phyloP scores from a whole-genome alignment of 2,888 invertebrate species.

The Miltochrista miniata region DNA sequence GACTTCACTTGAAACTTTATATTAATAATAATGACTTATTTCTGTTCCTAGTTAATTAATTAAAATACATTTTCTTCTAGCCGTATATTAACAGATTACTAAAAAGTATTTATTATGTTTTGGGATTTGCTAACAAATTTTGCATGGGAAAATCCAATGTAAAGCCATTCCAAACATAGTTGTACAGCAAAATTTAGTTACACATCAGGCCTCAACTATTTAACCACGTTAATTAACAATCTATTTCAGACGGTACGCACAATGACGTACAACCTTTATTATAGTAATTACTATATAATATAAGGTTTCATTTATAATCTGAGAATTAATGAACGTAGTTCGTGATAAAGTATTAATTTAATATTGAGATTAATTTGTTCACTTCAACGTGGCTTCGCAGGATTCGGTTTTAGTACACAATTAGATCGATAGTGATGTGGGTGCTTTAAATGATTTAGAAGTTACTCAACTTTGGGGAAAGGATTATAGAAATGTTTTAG shows the following conservation, averaged over 20 bases:
- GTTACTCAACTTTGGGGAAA: background rate
- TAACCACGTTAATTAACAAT: slow-evolving; percentile 29
- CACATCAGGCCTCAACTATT: slow-evolving; percentile 5
- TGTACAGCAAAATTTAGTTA: slow-evolving; percentile 5
- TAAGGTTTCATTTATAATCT: slow-evolving; percentile 15
- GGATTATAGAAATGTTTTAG: background rate
- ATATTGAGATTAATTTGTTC: slow-evolving; percentile 5
- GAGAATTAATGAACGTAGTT: slow-evolving; percentile 15
- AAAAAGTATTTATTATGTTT: no score
- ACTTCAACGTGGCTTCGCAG: slow-evolving; percentile 1
- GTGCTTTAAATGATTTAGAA: background rate
- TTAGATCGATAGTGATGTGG: no score
- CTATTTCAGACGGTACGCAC: slow-evolving; percentile 4
- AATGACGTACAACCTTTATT: slow-evolving; percentile 6
- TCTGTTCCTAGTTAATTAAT: no score
- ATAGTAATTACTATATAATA: slow-evolving; percentile 13
- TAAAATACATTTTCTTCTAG: no score
- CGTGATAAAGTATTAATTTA: slow-evolving; percentile 3
- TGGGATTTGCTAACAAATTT: no score
- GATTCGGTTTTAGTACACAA: background rate
- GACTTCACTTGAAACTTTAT: no score
- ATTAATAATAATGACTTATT: no score
- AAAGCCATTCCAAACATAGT: slow-evolving; percentile 1
- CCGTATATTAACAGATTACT: no score
- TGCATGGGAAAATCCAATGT: no score